Evolutionary conservation across 2,797 vertebrate genomes (phyloP).

Genomic region (Pristis pectinata): DNA sequence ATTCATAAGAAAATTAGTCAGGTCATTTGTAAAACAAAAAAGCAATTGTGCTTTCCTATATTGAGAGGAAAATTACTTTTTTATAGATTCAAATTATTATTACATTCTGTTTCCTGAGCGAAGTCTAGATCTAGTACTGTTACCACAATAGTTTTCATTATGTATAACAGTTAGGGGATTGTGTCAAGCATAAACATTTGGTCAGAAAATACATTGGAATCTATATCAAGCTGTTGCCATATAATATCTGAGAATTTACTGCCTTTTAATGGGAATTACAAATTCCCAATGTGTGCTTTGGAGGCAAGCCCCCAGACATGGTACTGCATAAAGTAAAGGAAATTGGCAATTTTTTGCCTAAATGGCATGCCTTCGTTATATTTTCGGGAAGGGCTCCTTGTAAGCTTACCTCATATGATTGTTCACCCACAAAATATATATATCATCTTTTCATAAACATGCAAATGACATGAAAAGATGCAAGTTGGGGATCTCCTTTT

Average conservation of each 20-base stretch:
- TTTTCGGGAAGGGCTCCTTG: neutral
- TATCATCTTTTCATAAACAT: neutral
- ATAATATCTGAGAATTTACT: conserved; percentile 26
- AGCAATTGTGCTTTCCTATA: conserved; percentile 15
- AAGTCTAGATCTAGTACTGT: conserved; percentile 9
- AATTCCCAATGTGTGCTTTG: neutral
- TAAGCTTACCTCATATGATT: neutral
- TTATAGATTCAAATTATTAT: conserved; percentile 36
- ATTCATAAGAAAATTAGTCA: conserved; percentile 29
- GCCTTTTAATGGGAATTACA: conserved; percentile 11
- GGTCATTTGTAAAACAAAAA: conserved; percentile 37
- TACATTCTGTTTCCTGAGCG: conserved; percentile 23
- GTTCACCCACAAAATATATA: neutral
- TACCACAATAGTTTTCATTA: conserved; percentile 25
- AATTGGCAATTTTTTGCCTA: neutral
- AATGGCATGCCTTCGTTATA: neutral
- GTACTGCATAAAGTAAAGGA: neutral
- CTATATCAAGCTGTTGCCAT: conserved; percentile 1
- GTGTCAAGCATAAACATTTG: conserved; percentile 31
- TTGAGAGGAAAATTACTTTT: conserved; percentile 25
- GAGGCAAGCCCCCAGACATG: conserved; percentile 2
- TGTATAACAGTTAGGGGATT: conserved; percentile 21
- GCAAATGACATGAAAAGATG: neutral
- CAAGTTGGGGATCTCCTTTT: neutral
- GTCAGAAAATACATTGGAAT: neutral